Base-by-base conservation (phyloP, 1,140 invertebrate species). In the Sesamia nonagrioides region DNA sequence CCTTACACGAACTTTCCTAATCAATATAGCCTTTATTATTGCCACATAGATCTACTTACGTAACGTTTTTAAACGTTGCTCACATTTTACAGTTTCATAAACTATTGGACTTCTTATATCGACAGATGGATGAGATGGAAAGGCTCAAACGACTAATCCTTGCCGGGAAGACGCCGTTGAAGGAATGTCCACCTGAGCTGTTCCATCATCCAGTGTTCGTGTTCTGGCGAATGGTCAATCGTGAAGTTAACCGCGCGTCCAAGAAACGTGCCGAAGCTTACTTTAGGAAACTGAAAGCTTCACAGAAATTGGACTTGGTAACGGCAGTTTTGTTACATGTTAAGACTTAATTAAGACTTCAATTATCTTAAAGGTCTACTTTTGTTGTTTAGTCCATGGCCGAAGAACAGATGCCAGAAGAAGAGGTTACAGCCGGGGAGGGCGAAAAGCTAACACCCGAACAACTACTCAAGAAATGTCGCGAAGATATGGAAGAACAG, bases 91-190 rank as follows among this genome's bases (percentile, higher is more conserved):
- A 27, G 54, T 33, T 56, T 56, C 21, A 56, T 56, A 56, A 37
- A 37, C 58, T 37, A 50, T 61, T 40, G 42, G 52, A 54, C 13
- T n/a, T 69, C 8, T 69, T 60, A 76, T 63, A 50, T 60, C 74
- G 52, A 33, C 89, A 97, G 96, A 95, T 95, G 77, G 95, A 96
- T 84, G 97, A 97, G 89, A 95, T 97, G 91, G 96, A 96, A 86
- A 93, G 96, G 75, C 95, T 97, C 60, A 97, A 97, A 87, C 95
- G 96, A 83, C 92, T 97, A 68, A 96, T 97, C 66, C 90, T 97
- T 18, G 95, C 95, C 63, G 96, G 96, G 54, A 96, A 96, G 83
- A 95, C 95, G 18, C 95, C 95, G 1, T 88, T 97, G 15, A 95
- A 96, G 85, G 96, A 97, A 82, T 97, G 96, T 27, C 96, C 96